Base-by-base conservation (phyloP, 2,888 invertebrate genomes). In the Creontiades dilutus region DNA sequence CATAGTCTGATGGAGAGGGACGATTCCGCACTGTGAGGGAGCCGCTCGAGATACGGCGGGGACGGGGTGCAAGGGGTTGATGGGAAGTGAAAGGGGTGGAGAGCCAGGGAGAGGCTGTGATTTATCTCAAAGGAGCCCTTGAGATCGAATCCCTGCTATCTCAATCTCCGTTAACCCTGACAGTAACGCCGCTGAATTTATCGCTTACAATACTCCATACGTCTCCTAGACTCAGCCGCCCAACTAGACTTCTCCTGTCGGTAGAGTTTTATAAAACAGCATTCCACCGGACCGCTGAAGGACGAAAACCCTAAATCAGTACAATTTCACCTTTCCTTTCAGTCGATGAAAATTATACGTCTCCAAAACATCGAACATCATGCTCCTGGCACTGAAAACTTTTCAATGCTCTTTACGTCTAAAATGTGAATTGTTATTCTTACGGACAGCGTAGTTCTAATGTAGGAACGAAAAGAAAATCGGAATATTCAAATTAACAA, bases 121-220 rank as follows among this genome's bases (percentile, higher is more conserved):
- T 68, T 68, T 68, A 68, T 68, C 68, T 68, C 68, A 68, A 68
- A 68, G 68, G 23, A 68, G 68, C 23, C 68, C 68, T 68, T 23
- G 68, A 68, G 68, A 68, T 68, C 68, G 68, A 68, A 68, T 68
- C 68, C 68, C 68, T 68, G 68, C 68, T 68, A 68, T 68, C 27
- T 68, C 68, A 68, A 68, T 68, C 68, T 68, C 68, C 68, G 68
- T 68, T 68, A 68, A 27, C 68, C 68, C 68, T 68, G 68, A 68
- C 68, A 68, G 68, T 68, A 23, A 68, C 68, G 23, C 68, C 68
- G 68, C 23, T 68, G 68, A 68, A 68, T 68, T 68, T 68, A 68
- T 68, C 68, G 68, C 68, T 23, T 68, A 68, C 68, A 68, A 68
- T 68, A 68, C 68, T 27, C 68, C 23, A 68, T 68, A 68, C 68